Evolutionary conservation across 2,113 vertebrate genomes (phyloP), one percentile per base, ranked within the genome.

Genomic region (Sakesphorus luctuosus): DNA sequence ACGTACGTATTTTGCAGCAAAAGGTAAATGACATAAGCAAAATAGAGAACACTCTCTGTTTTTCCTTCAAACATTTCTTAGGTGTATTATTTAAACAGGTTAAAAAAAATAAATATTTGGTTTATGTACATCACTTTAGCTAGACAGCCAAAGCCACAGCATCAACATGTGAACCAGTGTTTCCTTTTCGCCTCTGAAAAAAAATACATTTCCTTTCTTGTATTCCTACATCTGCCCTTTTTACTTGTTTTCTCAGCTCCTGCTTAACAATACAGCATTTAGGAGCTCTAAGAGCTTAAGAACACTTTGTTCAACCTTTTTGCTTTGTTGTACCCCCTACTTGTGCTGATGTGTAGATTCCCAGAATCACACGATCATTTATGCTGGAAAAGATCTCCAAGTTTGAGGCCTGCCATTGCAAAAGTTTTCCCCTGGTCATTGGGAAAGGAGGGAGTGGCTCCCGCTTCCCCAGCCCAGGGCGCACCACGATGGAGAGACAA

Each of bases 381-480:
- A 0, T 0, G 5, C 36, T 49, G 2, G 5, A 47, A 62, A 84
- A 84, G 25, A 33, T 18, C n/a, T 69, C 49, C 0, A 0, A 40
- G 40, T 43, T 15, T 43, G 40, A 14, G 40, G 13, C 13, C 40
- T 43, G 40, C 40, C 14, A 15, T 43, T 43, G 40, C 40, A 43
- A 43, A 14, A 43, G 40, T 43, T 43, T 43, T 43, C 40, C 40
- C 40, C 15, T 14, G 40, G 40, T 43, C 6, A 14, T 43, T 43
- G 14, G 14, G 40, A 43, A 43, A 43, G 14, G 40, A 43, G 40
- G 40, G 40, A 43, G 40, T 5, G 6, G 40, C 40, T 43, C 40
- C 40, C 14, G 13, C 40, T 43, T 43, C 40, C 40, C 40, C 38
- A 38, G 38, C 38, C 38, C 40, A 43, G 40, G 40, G 40, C 15